Conservation (phyloP, 2,888 invertebrate genomes). For the Dicranocentrus wangi region DNA sequence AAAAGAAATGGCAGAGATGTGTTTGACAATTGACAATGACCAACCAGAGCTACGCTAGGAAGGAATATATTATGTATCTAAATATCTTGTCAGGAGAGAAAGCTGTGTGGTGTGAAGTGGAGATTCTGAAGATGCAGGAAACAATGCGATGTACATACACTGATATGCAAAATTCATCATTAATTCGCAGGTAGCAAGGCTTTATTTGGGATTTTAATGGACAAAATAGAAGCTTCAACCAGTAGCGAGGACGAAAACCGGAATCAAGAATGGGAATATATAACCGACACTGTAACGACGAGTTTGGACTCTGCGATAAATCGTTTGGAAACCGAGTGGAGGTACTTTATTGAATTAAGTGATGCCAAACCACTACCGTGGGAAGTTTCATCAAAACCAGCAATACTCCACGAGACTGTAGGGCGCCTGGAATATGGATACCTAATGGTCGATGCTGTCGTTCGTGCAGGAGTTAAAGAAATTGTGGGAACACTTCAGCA, state of each 20-base stretch:
- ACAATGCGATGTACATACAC: neutral
- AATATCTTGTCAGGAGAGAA: too few relatives aligned
- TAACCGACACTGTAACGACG: slow-evolving; percentile 57
- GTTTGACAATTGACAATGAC: too few relatives aligned
- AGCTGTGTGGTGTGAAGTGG: too few relatives aligned
- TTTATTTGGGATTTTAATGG: slow-evolving; percentile 69
- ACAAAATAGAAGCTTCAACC: slow-evolving; percentile 60
- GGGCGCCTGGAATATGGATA: slow-evolving; percentile 60
- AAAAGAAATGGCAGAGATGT: neutral
- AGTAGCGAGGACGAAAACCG: slow-evolving; percentile 26
- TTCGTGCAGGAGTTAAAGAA: slow-evolving; percentile 68
- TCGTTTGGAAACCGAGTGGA: slow-evolving; percentile 60
- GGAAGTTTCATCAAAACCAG: slow-evolving; percentile 45
- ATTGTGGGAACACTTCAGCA: slow-evolving; percentile 64
- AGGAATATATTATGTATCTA: too few relatives aligned
- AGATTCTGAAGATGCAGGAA: neutral
- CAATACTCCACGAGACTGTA: slow-evolving; percentile 51
- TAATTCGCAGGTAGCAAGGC: slow-evolving; percentile 60
- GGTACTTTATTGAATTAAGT: slow-evolving; percentile 41
- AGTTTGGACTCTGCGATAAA: slow-evolving; percentile 59
- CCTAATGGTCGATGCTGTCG: slow-evolving; percentile 64
- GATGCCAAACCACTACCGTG: slow-evolving; percentile 65
- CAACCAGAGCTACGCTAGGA: too few relatives aligned
- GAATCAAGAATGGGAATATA: slow-evolving; percentile 62
- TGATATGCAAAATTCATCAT: neutral